phyloP scores from a whole-genome alignment of 2,113 vertebrate genomes.

The Centropus bengalensis region DNA sequence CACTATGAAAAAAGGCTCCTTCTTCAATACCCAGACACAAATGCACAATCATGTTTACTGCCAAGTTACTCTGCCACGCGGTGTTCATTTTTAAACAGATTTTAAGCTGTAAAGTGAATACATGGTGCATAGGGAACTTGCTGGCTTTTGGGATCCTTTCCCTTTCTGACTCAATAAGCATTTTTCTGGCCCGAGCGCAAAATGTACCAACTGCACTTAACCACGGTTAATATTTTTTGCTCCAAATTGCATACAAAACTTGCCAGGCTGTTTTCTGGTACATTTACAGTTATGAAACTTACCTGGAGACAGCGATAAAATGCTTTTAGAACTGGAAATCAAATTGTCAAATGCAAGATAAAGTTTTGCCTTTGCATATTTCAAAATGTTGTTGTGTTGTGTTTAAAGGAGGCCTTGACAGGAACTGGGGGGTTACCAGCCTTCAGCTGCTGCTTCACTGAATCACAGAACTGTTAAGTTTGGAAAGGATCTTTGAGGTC shows the following conservation, averaged over 20 bases:
- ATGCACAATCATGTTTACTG: conserved; percentile 77
- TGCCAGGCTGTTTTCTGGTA: conserved; percentile 22
- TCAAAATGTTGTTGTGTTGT: not conserved
- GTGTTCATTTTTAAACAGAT: conserved; percentile 75
- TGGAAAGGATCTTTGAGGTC: no score
- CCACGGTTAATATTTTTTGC: conserved; percentile 72
- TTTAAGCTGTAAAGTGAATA: conserved; percentile 72
- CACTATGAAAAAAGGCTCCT: conserved; percentile 73
- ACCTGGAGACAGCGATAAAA: not conserved
- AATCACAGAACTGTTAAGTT: no score
- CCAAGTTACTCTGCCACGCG: conserved; percentile 49
- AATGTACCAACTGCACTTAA: conserved; percentile 70
- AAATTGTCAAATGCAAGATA: not conserved
- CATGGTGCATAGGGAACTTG: conserved; percentile 66
- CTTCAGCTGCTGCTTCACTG: not conserved
- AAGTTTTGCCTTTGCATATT: not conserved
- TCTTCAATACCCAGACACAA: conserved; percentile 72
- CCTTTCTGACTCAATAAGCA: conserved; percentile 76
- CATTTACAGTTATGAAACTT: not conserved
- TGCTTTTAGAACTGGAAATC: not conserved
- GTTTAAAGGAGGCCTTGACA: not conserved
- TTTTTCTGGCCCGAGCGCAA: conserved; percentile 68
- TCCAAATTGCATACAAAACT: conserved; percentile 27
- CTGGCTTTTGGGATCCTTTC: conserved; percentile 70
- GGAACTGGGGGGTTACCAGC: not conserved